A percentile compares a stretch with the other conserved stretches of the same genome.
These are phyloP conservation scores for Ylistrum balloti DNA, from an alignment of 1,140 invertebrate genomes.

Conservation along the genomic window DNA sequence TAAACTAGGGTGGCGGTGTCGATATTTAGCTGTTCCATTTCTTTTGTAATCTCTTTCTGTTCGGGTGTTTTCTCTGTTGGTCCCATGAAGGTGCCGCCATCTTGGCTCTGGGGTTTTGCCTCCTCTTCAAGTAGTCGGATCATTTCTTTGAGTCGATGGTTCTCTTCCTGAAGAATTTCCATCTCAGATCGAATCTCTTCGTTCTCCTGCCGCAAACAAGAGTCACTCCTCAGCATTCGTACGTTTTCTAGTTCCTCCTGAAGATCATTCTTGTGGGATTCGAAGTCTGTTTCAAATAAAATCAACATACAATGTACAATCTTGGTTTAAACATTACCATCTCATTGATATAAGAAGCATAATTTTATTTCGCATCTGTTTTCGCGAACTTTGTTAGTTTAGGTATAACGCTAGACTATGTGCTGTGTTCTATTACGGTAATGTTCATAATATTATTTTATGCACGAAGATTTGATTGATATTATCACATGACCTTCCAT, in stretches of 20 bases:
- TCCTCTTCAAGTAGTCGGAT: constrained; percentile 62
- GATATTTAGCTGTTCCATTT: neutral
- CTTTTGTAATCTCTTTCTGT: neutral
- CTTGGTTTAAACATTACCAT: too few relatives aligned
- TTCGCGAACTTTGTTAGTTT: too few relatives aligned
- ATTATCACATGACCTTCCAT: too few relatives aligned
- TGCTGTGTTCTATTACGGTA: too few relatives aligned
- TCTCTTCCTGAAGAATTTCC: constrained; percentile 67
- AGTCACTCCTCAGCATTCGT: constrained; percentile 56
- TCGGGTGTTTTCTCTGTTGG: neutral
- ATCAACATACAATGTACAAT: too few relatives aligned
- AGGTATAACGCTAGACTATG: too few relatives aligned
- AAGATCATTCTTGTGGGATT: constrained; percentile 61
- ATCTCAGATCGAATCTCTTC: constrained; percentile 63
- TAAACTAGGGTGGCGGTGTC: neutral
- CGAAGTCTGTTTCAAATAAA: constrained; percentile 51
- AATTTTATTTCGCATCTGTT: too few relatives aligned
- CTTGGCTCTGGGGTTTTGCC: constrained; percentile 51
- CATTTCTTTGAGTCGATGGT: constrained; percentile 66
- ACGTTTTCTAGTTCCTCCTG: constrained; percentile 58
- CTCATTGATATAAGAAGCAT: too few relatives aligned
- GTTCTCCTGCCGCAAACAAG: constrained; percentile 60
- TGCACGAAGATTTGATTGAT: too few relatives aligned
- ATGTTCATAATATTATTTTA: too few relatives aligned
- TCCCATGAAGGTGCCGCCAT: constrained; percentile 51